Conservation (phyloP, 2,797 vertebrate genomes). For the Hyperoplus lanceolatus region DNA sequence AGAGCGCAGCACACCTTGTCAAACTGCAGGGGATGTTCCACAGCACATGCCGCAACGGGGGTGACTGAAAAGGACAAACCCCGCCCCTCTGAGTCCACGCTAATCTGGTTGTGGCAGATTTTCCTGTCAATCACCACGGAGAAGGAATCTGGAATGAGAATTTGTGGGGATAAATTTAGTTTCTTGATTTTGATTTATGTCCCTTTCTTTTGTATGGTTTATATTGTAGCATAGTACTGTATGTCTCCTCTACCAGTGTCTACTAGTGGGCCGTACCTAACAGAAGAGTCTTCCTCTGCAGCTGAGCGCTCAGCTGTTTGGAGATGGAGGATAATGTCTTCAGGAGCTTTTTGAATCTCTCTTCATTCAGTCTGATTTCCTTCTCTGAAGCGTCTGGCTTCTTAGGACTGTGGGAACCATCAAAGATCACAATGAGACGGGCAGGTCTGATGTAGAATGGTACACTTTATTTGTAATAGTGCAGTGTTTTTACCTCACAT, state of each 20-base stretch:
- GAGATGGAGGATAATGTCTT: slow-evolving; percentile 76
- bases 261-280: slow-evolving; percentile 68
- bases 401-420: slow-evolving; percentile 63
- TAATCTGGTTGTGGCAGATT: slow-evolving; percentile 77
- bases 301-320: slow-evolving; percentile 76
- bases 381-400: slow-evolving; percentile 70
- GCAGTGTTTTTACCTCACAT: slow-evolving; percentile 61
- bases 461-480: not conserved
- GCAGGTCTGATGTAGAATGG: not conserved
- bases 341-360: slow-evolving; percentile 78
- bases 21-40: slow-evolving; percentile 80
- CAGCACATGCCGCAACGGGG: not conserved
- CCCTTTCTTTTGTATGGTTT: too few relatives aligned
- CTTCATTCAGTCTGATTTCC: slow-evolving; percentile 77
- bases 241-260: too few relatives aligned
- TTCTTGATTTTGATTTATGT: not conserved
- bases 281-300: slow-evolving; percentile 82
- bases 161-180: not conserved
- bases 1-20: slow-evolving; percentile 83
- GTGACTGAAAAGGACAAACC: slow-evolving; percentile 63
- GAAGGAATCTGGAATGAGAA: slow-evolving; percentile 66
- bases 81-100: slow-evolving; percentile 66
- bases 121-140: slow-evolving; percentile 75
- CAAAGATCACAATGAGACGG: not conserved
- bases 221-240: too few relatives aligned